Evolutionary conservation across 2,113 vertebrate species (phyloP).

Genomic region (Synodontis membranacea): DNA sequence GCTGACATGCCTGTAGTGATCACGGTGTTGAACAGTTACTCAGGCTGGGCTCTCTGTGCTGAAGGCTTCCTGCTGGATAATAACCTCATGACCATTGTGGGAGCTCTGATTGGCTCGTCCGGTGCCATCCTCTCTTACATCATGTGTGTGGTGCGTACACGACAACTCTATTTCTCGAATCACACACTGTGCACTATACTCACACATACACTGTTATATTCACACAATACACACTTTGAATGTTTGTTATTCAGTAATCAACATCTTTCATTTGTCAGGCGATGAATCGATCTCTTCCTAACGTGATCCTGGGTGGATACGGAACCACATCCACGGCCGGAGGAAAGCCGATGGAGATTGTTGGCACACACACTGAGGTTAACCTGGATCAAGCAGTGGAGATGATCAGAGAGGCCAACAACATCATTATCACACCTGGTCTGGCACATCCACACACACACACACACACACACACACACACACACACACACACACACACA

Average conservation of each 20-base stretch:
- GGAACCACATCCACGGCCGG: conserved; percentile 74
- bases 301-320: conserved; percentile 77
- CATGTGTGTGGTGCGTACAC: conserved; percentile 79
- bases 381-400: conserved; percentile 78
- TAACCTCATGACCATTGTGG: conserved; percentile 80
- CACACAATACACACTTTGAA: neutral
- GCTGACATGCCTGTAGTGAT: conserved; percentile 83
- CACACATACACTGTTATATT: neutral
- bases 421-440: conserved; percentile 81
- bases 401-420: conserved; percentile 77
- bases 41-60: conserved; percentile 79
- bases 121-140: conserved; percentile 82
- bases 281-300: conserved; percentile 78
- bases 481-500: neutral
- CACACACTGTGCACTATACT: neutral
- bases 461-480: conserved; percentile 1
- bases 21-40: conserved; percentile 80
- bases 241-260: neutral
- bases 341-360: conserved; percentile 82
- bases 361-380: conserved; percentile 78
- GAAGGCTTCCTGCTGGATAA: conserved; percentile 78
- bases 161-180: neutral
- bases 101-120: conserved; percentile 79
- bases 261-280: conserved; percentile 66
- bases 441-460: conserved; percentile 23